These are phyloP conservation scores for Diogma glabrata DNA, from an alignment of 2,888 invertebrate species.

Conservation along the genomic window DNA sequence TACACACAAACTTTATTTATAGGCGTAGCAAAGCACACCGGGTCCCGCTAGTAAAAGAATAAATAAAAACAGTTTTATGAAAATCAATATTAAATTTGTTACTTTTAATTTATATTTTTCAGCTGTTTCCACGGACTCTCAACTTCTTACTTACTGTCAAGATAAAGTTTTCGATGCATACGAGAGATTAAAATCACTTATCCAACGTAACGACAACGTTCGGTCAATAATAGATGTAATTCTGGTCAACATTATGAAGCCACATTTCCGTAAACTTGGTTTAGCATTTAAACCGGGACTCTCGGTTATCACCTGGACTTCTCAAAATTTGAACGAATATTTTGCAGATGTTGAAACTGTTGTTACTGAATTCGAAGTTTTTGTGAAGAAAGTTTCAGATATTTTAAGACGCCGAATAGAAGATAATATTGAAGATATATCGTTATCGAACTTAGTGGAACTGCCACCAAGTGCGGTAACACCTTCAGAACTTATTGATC, in stretches of 20 bases:
- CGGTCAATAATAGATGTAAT: constrained; percentile 36
- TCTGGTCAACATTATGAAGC: constrained; percentile 57
- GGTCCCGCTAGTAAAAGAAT: no score
- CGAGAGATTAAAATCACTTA: constrained; percentile 47
- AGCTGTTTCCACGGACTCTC: constrained; percentile 65
- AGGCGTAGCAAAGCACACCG: no score
- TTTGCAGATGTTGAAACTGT: constrained; percentile 38
- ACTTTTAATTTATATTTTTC: constrained; percentile 7
- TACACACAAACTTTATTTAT: no score
- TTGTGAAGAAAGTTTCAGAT: constrained; percentile 43
- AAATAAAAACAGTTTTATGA: no score
- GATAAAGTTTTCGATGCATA: constrained; percentile 51
- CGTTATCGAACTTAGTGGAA: constrained; percentile 48
- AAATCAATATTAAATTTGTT: no score
- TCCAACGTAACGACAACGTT: constrained; percentile 50
- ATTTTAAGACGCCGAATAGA: constrained; percentile 67
- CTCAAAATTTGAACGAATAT: constrained; percentile 43
- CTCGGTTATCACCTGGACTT: constrained; percentile 71
- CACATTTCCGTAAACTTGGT: constrained; percentile 55
- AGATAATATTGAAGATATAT: constrained; percentile 50
- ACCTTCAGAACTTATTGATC: constrained; percentile 48
- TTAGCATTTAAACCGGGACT: constrained; percentile 62
- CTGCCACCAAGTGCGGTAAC: constrained; percentile 49
- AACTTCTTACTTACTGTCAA: constrained; percentile 61
- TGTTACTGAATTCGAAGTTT: constrained; percentile 24